Evolutionary conservation across 2,113 vertebrate species (phyloP), one percentile per base, ranked within the genome.

Genomic region (Sylvietta virens): DNA sequence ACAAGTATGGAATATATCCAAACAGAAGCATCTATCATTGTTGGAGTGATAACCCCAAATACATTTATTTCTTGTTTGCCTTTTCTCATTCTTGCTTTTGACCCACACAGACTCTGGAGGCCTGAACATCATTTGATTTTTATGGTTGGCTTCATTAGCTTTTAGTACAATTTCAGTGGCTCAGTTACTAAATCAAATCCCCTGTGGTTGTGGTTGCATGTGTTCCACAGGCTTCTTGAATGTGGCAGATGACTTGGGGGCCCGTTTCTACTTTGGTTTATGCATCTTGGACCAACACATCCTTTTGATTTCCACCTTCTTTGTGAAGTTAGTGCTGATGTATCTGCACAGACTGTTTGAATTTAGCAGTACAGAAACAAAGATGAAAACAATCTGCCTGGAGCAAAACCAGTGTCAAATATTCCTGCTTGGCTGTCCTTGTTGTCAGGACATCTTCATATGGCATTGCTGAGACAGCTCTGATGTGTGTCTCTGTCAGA

Each of bases 221-320:
- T 95, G 95, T 65, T 93, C 93, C 76, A 51, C 93, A 90, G 90
- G 60, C 91, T 70, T 35, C 81, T 58, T 16, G n/a, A 70, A 70
- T 35, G 76, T 1, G 7, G 50, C 73, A 81, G 80, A 76, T 77
- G 88, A 83, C 85, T 94, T 31, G 66, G 54, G 72, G 67, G 31
- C 87, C 47, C 33, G 0, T 76, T 92, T 76, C 77, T 66, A 6
- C 79, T 95, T 94, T 23, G 35, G 83, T 93, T 95, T 69, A 28
- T 92, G 88, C 71, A 9, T 93, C 86, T 67, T 90, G 93, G 90
- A 94, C 30, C 30, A 85, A 19, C 54, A 83, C 86, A 76, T 57
- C 82, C n/a, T 93, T 90, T 86, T 93, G 72, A 79, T 81, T 88
- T 84, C 80, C 76, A 92, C 92, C 87, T 95, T 93, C 94, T 92